Percentiles rank a stretch among this genome's conserved stretches.
Conservation (phyloP, 2,888 invertebrate species). For the Apocheima hispidaria region DNA sequence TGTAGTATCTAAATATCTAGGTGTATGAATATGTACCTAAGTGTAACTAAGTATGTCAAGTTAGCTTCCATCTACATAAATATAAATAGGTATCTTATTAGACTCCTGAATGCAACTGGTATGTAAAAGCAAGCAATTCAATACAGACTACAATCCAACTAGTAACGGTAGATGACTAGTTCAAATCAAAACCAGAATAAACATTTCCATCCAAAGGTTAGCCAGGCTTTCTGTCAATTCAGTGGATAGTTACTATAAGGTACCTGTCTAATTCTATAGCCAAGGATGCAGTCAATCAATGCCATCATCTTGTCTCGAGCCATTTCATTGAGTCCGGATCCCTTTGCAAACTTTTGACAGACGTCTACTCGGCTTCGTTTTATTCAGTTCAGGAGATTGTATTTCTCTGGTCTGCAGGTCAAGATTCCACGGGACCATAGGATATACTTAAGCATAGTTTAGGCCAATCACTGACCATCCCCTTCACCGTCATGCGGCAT, state of each 20-base stretch:
- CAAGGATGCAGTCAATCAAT: slow-evolving; percentile 36
- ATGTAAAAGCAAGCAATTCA: slow-evolving; percentile 9
- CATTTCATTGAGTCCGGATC: slow-evolving; percentile 5
- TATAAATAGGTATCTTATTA: too few relatives aligned
- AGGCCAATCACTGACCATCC: background rate
- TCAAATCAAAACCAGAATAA: too few relatives aligned
- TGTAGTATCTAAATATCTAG: too few relatives aligned
- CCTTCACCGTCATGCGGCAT: background rate
- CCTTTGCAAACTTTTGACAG: slow-evolving; percentile 47
- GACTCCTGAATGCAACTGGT: too few relatives aligned
- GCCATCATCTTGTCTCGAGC: slow-evolving; percentile 1
- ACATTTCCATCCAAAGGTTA: background rate
- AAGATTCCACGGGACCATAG: background rate
- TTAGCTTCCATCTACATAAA: too few relatives aligned
- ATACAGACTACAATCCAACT: slow-evolving; percentile 32
- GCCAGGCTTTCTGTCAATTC: background rate
- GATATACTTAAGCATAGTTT: too few relatives aligned
- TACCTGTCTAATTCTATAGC: background rate
- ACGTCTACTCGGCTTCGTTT: slow-evolving; percentile 18
- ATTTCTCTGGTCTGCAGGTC: background rate
- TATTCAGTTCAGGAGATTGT: background rate
- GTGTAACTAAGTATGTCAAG: too few relatives aligned
- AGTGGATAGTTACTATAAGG: background rate
- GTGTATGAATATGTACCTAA: too few relatives aligned
- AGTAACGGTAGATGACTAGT: slow-evolving; percentile 25